These are phyloP conservation scores for Hemicrepidius hirtus DNA, from an alignment of 2,888 invertebrate genomes.

Conservation along the genomic window DNA sequence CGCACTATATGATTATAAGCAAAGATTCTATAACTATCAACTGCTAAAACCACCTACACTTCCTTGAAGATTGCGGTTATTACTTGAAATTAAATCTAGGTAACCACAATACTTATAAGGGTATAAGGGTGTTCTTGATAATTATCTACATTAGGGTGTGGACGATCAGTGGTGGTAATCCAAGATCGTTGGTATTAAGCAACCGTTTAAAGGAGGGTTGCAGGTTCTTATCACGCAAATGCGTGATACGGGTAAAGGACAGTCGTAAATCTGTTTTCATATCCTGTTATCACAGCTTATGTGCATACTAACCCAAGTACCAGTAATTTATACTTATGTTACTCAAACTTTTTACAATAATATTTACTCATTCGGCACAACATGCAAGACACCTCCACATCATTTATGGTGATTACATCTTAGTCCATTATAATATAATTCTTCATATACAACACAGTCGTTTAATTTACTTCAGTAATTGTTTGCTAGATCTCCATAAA, in stretches of 20 bases:
- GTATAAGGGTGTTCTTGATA: conserved; percentile 6
- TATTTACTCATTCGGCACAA: too few relatives aligned
- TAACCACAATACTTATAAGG: conserved; percentile 8
- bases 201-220: conserved; percentile 22
- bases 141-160: conserved; percentile 15
- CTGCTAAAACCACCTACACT: too few relatives aligned
- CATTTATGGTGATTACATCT: too few relatives aligned
- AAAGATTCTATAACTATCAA: too few relatives aligned
- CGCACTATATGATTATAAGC: too few relatives aligned
- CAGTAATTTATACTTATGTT: too few relatives aligned
- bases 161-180: conserved; percentile 14
- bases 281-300: conserved; percentile 2
- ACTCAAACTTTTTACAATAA: too few relatives aligned
- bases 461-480: neutral
- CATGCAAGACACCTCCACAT: too few relatives aligned
- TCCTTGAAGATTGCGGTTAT: too few relatives aligned
- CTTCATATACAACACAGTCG: neutral
- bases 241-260: conserved; percentile 20
- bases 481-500: neutral
- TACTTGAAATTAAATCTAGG: neutral
- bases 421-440: too few relatives aligned
- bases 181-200: conserved; percentile 18
- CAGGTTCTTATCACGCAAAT: conserved; percentile 19
- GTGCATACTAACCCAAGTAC: neutral
- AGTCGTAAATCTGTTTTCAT: conserved; percentile 11